These are phyloP conservation scores for Thaumatotibia leucotreta DNA, from an alignment of 1,140 invertebrate genomes.

Conservation along the genomic window DNA sequence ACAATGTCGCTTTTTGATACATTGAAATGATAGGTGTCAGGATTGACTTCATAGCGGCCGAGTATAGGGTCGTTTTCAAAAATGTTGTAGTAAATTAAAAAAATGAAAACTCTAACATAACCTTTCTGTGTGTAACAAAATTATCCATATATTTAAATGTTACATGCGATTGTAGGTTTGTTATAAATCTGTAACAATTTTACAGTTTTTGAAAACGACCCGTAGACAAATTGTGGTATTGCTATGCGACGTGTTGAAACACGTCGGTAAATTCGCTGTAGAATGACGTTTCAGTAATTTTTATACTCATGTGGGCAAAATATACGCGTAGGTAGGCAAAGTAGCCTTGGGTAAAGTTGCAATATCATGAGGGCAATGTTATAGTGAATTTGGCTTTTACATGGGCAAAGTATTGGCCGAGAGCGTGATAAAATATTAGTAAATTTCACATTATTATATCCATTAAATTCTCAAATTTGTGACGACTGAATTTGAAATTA, in stretches of 20 bases:
- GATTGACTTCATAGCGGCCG: no score
- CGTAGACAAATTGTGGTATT: neutral
- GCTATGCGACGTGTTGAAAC: neutral
- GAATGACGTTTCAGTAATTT: neutral
- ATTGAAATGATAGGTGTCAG: no score
- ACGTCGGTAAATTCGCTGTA: neutral
- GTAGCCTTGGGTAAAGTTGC: neutral
- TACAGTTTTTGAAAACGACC: no score
- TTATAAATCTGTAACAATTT: no score
- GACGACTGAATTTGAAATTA: neutral
- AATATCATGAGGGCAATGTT: neutral
- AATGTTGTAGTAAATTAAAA: no score
- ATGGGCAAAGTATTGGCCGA: neutral
- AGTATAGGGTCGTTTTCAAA: no score
- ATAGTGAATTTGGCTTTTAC: neutral
- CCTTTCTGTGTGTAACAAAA: no score
- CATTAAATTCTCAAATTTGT: neutral
- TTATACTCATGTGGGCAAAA: neutral
- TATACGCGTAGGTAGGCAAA: neutral
- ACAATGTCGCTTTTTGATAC: no score
- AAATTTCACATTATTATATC: neutral
- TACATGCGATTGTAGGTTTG: no score
- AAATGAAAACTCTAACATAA: no score
- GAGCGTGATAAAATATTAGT: neutral
- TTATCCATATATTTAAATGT: no score